phyloP scores from a whole-genome alignment of 2,888 invertebrate species.

The Eulithis prunata region DNA sequence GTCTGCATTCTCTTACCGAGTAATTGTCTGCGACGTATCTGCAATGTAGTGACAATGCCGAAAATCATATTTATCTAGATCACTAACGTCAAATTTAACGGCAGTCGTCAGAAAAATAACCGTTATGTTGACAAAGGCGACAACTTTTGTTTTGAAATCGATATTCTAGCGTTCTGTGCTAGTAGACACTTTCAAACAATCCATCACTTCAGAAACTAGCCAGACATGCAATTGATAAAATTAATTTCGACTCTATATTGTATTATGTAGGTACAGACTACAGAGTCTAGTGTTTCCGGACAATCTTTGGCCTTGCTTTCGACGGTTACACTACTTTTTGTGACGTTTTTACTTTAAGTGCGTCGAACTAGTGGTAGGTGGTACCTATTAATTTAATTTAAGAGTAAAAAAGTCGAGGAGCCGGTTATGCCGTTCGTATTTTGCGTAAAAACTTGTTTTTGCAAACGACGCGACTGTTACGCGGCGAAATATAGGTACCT shows the following conservation, averaged over 20 bases:
- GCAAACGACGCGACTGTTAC: not conserved
- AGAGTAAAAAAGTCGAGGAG: slow-evolving; percentile 17
- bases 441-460: slow-evolving; percentile 7
- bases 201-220: no score
- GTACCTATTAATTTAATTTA: slow-evolving; percentile 8
- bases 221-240: no score
- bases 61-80: slow-evolving; percentile 24
- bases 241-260: not conserved
- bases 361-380: slow-evolving; percentile 2
- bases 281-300: slow-evolving; percentile 18
- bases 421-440: slow-evolving; percentile 19
- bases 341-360: slow-evolving; percentile 18
- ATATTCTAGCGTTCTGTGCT: not conserved
- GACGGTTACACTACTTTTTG: slow-evolving; percentile 11
- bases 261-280: not conserved
- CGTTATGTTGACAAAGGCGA: slow-evolving; percentile 35
- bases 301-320: slow-evolving; percentile 28
- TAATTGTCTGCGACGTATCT: not conserved
- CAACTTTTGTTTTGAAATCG: slow-evolving; percentile 1
- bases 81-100: slow-evolving; percentile 33
- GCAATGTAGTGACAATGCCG: slow-evolving; percentile 5
- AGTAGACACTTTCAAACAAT: no score
- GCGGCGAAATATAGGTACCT: no score
- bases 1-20: not conserved
- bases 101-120: slow-evolving; percentile 28